Evolutionary conservation across 2,797 vertebrate genomes (phyloP).

Genomic region (Dermochelys coriacea): DNA sequence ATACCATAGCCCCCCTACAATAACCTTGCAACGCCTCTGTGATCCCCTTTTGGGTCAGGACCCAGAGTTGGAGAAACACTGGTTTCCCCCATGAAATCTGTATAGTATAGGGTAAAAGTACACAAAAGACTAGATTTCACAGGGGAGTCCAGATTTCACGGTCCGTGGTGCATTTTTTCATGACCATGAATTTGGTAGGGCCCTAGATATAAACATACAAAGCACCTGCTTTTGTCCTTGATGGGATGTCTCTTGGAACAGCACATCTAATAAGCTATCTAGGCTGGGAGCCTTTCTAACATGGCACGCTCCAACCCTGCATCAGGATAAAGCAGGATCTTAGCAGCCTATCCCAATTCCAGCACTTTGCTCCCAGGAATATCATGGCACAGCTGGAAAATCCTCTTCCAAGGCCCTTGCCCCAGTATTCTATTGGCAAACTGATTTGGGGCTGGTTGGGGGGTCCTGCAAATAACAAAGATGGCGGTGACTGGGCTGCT

Average conservation of each 20-base stretch:
- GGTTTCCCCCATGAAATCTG: too few species aligned
- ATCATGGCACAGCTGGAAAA: background rate
- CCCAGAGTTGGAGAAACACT: too few species aligned
- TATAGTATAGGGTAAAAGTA: too few species aligned
- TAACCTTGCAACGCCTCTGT: too few species aligned
- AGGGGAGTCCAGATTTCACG: too few species aligned
- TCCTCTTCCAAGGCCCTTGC: background rate
- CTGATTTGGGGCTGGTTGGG: background rate
- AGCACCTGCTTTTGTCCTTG: background rate
- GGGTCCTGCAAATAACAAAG: background rate
- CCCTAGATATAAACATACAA: background rate
- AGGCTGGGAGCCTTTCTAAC: background rate
- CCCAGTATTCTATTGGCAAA: background rate
- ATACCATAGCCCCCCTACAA: too few species aligned
- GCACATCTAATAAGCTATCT: background rate
- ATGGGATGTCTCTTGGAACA: background rate
- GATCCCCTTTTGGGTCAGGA: too few species aligned
- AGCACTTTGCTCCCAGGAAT: background rate
- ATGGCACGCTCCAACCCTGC: background rate
- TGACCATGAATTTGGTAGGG: too few species aligned
- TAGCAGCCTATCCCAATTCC: background rate
- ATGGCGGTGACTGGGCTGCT: background rate
- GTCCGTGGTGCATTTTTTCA: too few species aligned
- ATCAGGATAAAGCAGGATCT: background rate
- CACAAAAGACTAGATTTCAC: too few species aligned